Conservation (phyloP, 1,140 invertebrate species). For the Drosophila equinoxialis region DNA sequence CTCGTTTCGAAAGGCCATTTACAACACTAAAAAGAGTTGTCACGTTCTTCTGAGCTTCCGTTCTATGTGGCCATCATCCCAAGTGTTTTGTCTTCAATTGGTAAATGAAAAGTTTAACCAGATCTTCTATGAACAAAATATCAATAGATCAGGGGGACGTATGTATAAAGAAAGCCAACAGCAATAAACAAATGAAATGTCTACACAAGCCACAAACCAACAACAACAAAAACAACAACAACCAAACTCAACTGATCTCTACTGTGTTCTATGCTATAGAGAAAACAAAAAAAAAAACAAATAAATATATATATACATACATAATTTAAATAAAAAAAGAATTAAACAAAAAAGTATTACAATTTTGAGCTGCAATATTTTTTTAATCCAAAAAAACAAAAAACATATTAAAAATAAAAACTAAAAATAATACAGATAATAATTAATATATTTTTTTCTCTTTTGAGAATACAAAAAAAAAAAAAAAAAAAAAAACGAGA, state of each 20-base stretch:
- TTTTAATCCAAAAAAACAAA: slow-evolving; percentile 66
- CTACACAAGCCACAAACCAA: slow-evolving; percentile 15
- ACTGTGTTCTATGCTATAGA: slow-evolving; percentile 65
- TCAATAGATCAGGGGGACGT: slow-evolving; percentile 23
- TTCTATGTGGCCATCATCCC: not conserved
- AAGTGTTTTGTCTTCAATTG: not conserved
- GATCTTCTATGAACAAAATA: slow-evolving; percentile 38
- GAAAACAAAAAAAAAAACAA: slow-evolving; percentile 29
- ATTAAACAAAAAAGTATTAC: slow-evolving; percentile 71
- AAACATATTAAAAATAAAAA: slow-evolving; percentile 46
- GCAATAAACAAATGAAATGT: slow-evolving; percentile 18
- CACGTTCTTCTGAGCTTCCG: not conserved
- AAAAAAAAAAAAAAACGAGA: slow-evolving; percentile 16
- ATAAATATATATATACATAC: slow-evolving; percentile 30
- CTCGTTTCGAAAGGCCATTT: too few species aligned
- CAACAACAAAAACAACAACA: slow-evolving; percentile 16
- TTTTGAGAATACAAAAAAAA: slow-evolving; percentile 64
- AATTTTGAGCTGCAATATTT: slow-evolving; percentile 80
- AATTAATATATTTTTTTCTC: slow-evolving; percentile 81
- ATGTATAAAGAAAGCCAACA: slow-evolving; percentile 11
- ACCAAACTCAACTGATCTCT: slow-evolving; percentile 64
- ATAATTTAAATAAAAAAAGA: slow-evolving; percentile 6
- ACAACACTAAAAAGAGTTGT: not conserved
- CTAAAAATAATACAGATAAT: slow-evolving; percentile 67
- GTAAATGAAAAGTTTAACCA: not conserved